Evolutionary conservation across 1,140 invertebrate genomes (phyloP), one percentile per base, ranked within the genome.

Genomic region (Euura lappo): DNA sequence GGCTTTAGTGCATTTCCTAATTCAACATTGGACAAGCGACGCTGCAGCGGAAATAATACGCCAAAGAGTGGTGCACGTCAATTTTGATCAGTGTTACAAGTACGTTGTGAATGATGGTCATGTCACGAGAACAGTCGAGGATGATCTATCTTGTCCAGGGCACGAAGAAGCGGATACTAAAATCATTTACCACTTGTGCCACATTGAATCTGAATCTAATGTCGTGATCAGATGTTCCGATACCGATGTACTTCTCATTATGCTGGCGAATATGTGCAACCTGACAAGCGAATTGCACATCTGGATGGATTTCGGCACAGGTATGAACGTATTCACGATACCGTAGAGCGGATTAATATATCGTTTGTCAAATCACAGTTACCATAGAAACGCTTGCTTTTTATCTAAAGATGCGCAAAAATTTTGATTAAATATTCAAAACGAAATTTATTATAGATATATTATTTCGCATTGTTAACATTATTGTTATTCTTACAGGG

Each of bases 131-230:
- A 72, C 74, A n/a, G 65, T 68, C 13, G 72, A 69, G 3, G 75
- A 77, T 45, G 75, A 77, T 71, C 69, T 47, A 4, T 70, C 71
- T 10, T 74, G 72, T n/a, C 47, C 47, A 8, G 47, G 2, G 6
- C 80, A 83, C 68, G 78, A 81, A 79, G 79, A 82, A 77, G 79
- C 79, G 7, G 79, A 83, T 73, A 75, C 81, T 43, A 77, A 78
- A 72, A 82, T 80, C 66, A 72, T 81, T 65, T 51, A 8, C 11
- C 47, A 51, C 71, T 71, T 44, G 65, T 72, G 11, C 72, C 72
- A 75, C 51, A 65, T 3, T 75, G 74, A 65, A 5, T 43, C 44
- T 45, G 13, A 47, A 71, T 64, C 28, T 44, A 68, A 70, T 71
- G 71, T 82, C 74, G 66, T 67, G n/a, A 75, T 28, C 28, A 28